phyloP scores from a whole-genome alignment of 2,888 invertebrate species.

The Exocentrus adspersus region DNA sequence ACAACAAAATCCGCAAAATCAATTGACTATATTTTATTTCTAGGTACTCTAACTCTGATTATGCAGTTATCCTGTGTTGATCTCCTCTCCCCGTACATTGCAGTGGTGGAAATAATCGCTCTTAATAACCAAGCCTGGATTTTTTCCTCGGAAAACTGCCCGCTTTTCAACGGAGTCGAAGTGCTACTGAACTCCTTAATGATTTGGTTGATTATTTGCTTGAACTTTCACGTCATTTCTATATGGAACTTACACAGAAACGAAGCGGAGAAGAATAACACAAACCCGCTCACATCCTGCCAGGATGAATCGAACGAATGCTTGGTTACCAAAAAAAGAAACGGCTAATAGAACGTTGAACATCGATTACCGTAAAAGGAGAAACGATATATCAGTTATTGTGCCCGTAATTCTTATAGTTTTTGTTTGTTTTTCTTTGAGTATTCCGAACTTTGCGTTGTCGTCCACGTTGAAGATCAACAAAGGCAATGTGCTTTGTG shows the following conservation, averaged over 20 bases:
- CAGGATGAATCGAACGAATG: constrained; percentile 55
- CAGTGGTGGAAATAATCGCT: constrained; percentile 67
- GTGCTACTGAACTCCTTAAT: constrained; percentile 68
- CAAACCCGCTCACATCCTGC: constrained; percentile 55
- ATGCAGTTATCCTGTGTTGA: constrained; percentile 68
- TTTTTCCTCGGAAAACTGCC: constrained; percentile 66
- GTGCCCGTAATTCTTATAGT: constrained; percentile 69
- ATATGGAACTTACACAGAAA: constrained; percentile 67
- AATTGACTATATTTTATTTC: constrained; percentile 56
- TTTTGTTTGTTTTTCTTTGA: constrained; percentile 69
- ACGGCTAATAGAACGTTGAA: constrained; percentile 66
- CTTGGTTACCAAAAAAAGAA: constrained; percentile 52
- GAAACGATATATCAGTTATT: constrained; percentile 64
- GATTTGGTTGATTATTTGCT: constrained; percentile 67
- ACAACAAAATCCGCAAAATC: too few species aligned
- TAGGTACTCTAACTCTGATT: constrained; percentile 66
- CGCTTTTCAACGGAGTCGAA: constrained; percentile 67
- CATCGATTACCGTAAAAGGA: constrained; percentile 66
- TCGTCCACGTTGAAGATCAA: constrained; percentile 62
- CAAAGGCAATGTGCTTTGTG: constrained; percentile 64
- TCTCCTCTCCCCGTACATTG: constrained; percentile 63
- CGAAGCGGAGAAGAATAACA: constrained; percentile 57
- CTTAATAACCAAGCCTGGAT: constrained; percentile 66
- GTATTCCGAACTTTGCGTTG: constrained; percentile 69
- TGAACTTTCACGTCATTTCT: constrained; percentile 70